phyloP scores from a whole-genome alignment of 2,888 invertebrate genomes.

The Frankliniella intonsa region DNA sequence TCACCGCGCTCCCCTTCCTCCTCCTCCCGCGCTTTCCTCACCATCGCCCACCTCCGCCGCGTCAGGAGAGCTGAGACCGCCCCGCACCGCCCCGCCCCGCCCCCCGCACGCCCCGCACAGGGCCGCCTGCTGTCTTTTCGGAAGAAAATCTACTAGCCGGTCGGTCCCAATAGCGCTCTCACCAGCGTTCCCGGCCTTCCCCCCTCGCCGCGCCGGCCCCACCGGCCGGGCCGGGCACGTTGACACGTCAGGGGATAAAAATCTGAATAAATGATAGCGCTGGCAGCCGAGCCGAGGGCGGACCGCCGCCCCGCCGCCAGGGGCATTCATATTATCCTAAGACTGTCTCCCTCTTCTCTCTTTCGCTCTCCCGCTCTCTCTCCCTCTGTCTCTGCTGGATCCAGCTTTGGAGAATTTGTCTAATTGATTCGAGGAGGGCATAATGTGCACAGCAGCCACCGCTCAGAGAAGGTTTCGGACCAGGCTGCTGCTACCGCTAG shows the following conservation, averaged over 20 bases:
- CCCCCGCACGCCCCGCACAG: too few relatives aligned
- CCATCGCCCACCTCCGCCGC: not conserved
- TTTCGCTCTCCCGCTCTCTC: not conserved
- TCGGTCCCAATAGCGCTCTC: not conserved
- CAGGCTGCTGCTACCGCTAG: not conserved
- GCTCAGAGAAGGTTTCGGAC: not conserved
- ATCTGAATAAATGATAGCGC: conserved; percentile 13
- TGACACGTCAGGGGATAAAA: not conserved
- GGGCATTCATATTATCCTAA: not conserved
- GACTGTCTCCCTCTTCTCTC: not conserved
- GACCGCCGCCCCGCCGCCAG: not conserved
- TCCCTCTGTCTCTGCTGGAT: not conserved
- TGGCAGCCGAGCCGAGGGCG: not conserved
- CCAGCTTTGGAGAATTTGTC: not conserved
- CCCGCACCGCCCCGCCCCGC: too few relatives aligned
- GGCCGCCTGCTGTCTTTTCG: too few relatives aligned
- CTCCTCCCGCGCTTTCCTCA: not conserved
- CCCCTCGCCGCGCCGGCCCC: not conserved
- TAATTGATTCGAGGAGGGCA: conserved; percentile 21
- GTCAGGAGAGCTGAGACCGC: too few relatives aligned
- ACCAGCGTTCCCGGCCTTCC: not conserved
- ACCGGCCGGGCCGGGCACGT: not conserved
- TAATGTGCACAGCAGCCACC: conserved; percentile 3
- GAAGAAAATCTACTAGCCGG: too few relatives aligned
- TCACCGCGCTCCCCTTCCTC: too few relatives aligned